Conservation (phyloP, 2,888 invertebrate species). For the Patella depressa region DNA sequence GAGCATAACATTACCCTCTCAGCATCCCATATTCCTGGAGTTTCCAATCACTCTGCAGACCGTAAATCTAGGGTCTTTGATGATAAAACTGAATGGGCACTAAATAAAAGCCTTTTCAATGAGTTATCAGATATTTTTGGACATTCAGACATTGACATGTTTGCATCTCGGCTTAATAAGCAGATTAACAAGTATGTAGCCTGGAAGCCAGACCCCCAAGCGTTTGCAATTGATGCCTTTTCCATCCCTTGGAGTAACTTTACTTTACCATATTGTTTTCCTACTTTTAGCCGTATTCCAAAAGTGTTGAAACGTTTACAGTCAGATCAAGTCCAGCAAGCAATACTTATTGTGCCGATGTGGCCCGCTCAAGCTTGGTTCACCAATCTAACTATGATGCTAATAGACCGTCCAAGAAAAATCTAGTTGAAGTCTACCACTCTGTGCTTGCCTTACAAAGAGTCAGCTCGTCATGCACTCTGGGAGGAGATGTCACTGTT, state of each 20-base stretch:
- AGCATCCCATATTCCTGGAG: constrained; percentile 14
- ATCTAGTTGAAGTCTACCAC: not conserved
- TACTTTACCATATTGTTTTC: constrained; percentile 26
- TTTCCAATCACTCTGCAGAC: constrained; percentile 1
- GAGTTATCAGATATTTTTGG: not conserved
- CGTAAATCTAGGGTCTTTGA: constrained; percentile 14
- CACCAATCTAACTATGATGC: constrained; percentile 19
- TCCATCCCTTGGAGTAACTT: constrained; percentile 20
- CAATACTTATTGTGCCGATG: constrained; percentile 23
- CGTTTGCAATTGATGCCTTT: constrained; percentile 24
- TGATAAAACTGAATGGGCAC: constrained; percentile 20
- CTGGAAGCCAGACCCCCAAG: constrained; percentile 22
- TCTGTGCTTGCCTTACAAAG: not conserved
- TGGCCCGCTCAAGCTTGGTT: constrained; percentile 33
- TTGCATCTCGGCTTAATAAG: not conserved
- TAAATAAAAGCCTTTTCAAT: not conserved
- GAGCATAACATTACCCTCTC: constrained; percentile 7
- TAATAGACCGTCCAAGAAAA: not conserved
- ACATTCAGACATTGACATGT: not conserved
- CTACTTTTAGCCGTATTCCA: constrained; percentile 23
- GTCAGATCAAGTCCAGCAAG: constrained; percentile 14
- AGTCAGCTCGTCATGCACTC: not conserved
- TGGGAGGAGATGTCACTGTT: not conserved
- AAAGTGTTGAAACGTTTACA: constrained; percentile 24
- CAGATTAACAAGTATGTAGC: not conserved